These are phyloP conservation scores for Condylostylus longicornis DNA, from an alignment of 1,140 invertebrate species.

Conservation along the genomic window DNA sequence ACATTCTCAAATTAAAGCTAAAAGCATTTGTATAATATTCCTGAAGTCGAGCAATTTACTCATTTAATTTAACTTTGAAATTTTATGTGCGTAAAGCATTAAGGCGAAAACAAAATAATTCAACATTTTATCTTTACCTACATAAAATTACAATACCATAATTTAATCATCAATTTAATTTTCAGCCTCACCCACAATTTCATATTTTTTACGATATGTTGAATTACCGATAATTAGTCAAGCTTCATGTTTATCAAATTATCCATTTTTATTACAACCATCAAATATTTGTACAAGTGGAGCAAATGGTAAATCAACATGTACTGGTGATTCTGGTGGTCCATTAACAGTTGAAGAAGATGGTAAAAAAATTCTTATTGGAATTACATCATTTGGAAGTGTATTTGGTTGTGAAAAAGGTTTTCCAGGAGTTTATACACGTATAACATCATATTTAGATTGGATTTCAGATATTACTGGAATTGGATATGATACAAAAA, in stretches of 20 bases:
- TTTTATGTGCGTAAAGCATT: too few species aligned
- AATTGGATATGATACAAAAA: conserved; percentile 18
- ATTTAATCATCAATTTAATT: background rate
- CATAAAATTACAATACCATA: too few species aligned
- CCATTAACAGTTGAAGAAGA: conserved; percentile 30
- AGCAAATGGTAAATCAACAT: conserved; percentile 25
- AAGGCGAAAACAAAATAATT: too few species aligned
- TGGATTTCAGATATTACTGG: conserved; percentile 37
- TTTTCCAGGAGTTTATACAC: conserved; percentile 38
- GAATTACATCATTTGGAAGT: conserved; percentile 40
- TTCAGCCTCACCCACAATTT: background rate
- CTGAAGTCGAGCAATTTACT: too few species aligned
- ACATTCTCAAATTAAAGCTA: too few species aligned
- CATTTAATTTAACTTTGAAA: too few species aligned
- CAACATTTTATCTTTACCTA: too few species aligned
- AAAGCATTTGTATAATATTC: too few species aligned
- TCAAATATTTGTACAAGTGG: conserved; percentile 36
- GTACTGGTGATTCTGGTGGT: conserved; percentile 36
- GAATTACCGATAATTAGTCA: conserved; percentile 39
- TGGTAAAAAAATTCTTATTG: conserved; percentile 30
- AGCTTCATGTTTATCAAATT: conserved; percentile 38
- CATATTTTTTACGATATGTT: conserved; percentile 22
- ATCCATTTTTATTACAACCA: conserved; percentile 35
- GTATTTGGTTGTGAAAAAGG: conserved; percentile 37
- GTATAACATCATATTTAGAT: conserved; percentile 37